These are phyloP conservation scores for Porites lutea DNA, from an alignment of 64 coral and sea anemone species.

Conservation along the genomic window DNA sequence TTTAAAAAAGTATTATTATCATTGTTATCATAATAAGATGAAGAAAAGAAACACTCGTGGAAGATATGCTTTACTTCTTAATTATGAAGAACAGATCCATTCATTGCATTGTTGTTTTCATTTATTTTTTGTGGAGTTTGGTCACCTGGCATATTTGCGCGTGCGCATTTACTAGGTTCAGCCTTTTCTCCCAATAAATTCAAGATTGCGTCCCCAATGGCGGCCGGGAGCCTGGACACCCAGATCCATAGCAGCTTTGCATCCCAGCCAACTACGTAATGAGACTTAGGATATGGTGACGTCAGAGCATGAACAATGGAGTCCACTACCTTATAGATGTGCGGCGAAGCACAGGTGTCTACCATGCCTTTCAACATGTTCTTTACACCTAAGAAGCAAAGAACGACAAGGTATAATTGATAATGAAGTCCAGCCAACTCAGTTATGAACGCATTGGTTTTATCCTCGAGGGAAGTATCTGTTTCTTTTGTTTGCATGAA, in stretches of 20 bases:
- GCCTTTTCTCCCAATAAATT: constrained; percentile 60
- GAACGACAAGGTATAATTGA: background rate
- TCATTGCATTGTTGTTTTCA: constrained; percentile 22
- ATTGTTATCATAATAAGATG: no score
- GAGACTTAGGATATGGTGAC: constrained; percentile 68
- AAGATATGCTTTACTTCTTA: background rate
- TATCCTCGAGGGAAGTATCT: no score
- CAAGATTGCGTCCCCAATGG: constrained; percentile 70
- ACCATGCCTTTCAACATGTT: constrained; percentile 88
- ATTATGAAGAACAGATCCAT: background rate
- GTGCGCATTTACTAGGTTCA: background rate
- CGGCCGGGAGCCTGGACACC: constrained; percentile 84
- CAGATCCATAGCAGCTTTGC: constrained; percentile 87
- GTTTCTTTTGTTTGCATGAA: no score
- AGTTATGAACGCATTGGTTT: no score
- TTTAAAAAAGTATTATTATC: no score
- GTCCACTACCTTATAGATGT: constrained; percentile 78
- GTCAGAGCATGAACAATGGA: constrained; percentile 81
- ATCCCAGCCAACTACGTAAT: constrained; percentile 94
- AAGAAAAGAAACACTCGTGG: no score
- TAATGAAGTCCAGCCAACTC: no score
- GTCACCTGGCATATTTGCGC: no score
- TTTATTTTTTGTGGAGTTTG: background rate
- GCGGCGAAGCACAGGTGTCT: constrained; percentile 79
- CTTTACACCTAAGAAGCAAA: constrained; percentile 59